phyloP scores from a whole-genome alignment of 2,113 vertebrate genomes.

The Mesembrinibis cayennensis region DNA sequence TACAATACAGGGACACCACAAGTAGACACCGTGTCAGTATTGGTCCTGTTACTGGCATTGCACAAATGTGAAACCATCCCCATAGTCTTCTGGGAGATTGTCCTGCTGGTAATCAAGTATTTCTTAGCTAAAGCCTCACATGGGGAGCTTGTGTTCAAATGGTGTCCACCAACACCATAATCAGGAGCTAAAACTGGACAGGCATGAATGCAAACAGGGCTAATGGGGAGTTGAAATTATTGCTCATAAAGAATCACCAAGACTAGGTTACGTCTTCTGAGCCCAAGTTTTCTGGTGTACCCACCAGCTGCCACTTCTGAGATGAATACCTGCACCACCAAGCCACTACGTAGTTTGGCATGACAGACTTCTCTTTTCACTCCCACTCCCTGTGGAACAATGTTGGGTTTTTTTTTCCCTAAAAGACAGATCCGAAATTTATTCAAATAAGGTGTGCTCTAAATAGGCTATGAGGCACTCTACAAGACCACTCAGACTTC shows the following conservation, averaged over 20 bases:
- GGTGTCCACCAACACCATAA: neutral
- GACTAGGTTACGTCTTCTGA: neutral
- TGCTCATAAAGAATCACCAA: neutral
- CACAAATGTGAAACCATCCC: neutral
- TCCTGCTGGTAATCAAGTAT: neutral
- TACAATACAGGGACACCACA: neutral
- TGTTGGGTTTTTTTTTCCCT: neutral
- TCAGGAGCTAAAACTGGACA: neutral
- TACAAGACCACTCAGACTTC: neutral
- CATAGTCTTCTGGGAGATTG: neutral
- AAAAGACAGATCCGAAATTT: neutral
- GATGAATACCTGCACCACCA: neutral
- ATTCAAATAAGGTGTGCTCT: neutral
- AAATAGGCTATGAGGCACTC: neutral
- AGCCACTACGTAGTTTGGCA: rapidly evolving
- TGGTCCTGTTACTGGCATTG: neutral
- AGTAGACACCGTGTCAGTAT: neutral
- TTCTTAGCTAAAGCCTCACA: neutral
- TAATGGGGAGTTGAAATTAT: neutral
- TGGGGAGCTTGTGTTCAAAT: neutral
- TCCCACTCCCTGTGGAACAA: neutral
- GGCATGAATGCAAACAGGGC: neutral
- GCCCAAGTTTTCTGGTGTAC: neutral
- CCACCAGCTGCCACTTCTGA: neutral
- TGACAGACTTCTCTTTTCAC: neutral